A percentile compares a stretch with the other conserved stretches of the same genome.
phyloP scores from a whole-genome alignment of 1,140 invertebrate genomes.

The Anthonomus grandis region DNA sequence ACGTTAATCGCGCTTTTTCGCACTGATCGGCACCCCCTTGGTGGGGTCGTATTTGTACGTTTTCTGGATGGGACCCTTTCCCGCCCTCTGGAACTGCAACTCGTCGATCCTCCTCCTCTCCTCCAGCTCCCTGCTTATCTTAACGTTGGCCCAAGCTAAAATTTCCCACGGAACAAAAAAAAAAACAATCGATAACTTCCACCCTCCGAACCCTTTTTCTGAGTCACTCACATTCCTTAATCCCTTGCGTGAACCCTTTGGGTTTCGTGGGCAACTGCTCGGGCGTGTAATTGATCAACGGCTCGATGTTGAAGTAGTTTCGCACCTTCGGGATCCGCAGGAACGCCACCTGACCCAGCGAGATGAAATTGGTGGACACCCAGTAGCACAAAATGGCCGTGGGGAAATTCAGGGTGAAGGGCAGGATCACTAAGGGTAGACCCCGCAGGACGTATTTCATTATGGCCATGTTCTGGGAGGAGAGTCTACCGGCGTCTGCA shows the following conservation, averaged over 20 bases:
- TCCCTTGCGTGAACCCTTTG: constrained; percentile 72
- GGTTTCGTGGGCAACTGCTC: constrained; percentile 61
- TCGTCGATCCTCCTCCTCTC: constrained; percentile 73
- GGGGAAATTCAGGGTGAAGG: constrained; percentile 86
- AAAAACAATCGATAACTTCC: not conserved
- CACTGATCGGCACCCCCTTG: constrained; percentile 50
- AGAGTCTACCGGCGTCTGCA: constrained; percentile 67
- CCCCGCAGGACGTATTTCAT: constrained; percentile 72
- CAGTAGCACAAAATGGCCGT: constrained; percentile 88
- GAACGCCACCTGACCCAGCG: constrained; percentile 75
- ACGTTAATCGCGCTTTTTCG: constrained; percentile 44
- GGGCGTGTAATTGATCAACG: constrained; percentile 55
- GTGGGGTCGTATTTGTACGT: constrained; percentile 87
- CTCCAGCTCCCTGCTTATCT: constrained; percentile 72
- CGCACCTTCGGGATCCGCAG: constrained; percentile 73
- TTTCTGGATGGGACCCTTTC: constrained; percentile 77
- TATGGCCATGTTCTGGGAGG: constrained; percentile 59
- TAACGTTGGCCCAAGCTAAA: constrained; percentile 79
- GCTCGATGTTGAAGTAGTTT: constrained; percentile 76
- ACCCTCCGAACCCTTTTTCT: not conserved
- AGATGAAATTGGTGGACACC: constrained; percentile 85
- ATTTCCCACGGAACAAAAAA: constrained; percentile 12
- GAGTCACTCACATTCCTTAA: constrained; percentile 75
- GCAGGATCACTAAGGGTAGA: constrained; percentile 78
- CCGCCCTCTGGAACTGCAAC: constrained; percentile 76